Conservation (phyloP, 2,888 invertebrate genomes). For the Halocaridina rubra region DNA sequence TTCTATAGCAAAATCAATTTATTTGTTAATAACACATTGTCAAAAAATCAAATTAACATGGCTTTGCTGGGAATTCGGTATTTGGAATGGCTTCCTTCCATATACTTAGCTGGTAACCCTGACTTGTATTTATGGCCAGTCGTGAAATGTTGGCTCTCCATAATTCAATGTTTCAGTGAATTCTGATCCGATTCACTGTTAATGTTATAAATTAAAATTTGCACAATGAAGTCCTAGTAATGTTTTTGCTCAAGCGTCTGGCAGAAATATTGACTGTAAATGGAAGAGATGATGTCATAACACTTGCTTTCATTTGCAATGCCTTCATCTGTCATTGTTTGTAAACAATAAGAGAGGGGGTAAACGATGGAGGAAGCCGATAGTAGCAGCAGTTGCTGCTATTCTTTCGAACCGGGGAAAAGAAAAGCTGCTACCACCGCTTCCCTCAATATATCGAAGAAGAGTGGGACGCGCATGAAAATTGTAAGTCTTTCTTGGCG, state of each 20-base stretch:
- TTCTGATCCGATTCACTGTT: too few species aligned
- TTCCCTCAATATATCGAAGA: slow-evolving; percentile 55
- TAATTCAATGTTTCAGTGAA: too few species aligned
- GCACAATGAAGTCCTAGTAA: not conserved
- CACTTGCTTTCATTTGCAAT: not conserved
- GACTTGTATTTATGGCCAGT: too few species aligned
- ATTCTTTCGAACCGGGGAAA: slow-evolving; percentile 47
- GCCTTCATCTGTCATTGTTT: slow-evolving; percentile 40
- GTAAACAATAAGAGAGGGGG: slow-evolving; percentile 31
- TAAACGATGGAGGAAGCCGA: slow-evolving; percentile 45
- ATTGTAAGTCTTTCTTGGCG: slow-evolving; percentile 41
- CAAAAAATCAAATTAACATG: too few species aligned
- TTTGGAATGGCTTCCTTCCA: too few species aligned
- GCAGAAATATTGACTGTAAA: too few species aligned
- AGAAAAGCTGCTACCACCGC: slow-evolving; percentile 62
- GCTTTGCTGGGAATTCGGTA: too few species aligned
- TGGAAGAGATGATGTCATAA: not conserved
- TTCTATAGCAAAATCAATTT: too few species aligned
- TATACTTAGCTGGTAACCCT: too few species aligned
- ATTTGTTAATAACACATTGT: too few species aligned
- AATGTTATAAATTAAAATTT: too few species aligned
- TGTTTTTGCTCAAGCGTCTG: not conserved
- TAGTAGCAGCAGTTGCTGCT: slow-evolving; percentile 10
- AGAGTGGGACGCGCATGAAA: slow-evolving; percentile 46
- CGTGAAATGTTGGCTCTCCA: too few species aligned